Evolutionary conservation across 1,140 invertebrate genomes (phyloP).

Genomic region (Nephotettix cincticeps): DNA sequence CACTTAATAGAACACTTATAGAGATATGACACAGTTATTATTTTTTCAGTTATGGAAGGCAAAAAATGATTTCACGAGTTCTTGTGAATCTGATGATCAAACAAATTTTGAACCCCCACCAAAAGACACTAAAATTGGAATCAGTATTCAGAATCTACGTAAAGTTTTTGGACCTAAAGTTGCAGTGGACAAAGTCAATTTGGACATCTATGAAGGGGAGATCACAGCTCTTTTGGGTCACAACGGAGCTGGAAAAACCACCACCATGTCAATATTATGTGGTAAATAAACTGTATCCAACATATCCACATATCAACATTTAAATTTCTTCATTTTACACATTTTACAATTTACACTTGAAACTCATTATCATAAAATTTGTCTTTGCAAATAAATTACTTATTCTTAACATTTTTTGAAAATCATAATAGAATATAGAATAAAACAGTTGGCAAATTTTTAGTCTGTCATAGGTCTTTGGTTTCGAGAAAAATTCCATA

Average conservation of each 20-base stretch:
- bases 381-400: too few relatives aligned
- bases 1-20: too few relatives aligned
- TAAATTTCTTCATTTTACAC: too few relatives aligned
- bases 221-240: constrained; percentile 85
- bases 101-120: constrained; percentile 37
- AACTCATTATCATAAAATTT: too few relatives aligned
- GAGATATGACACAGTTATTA: too few relatives aligned
- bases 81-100: background rate
- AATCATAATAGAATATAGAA: too few relatives aligned
- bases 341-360: too few relatives aligned
- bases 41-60: background rate
- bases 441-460: too few relatives aligned
- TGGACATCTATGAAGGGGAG: constrained; percentile 57
- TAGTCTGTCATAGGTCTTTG: too few relatives aligned
- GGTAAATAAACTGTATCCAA: constrained; percentile 33
- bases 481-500: too few relatives aligned
- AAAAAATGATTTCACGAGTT: background rate
- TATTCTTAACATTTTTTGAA: too few relatives aligned
- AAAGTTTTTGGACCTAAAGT: constrained; percentile 35
- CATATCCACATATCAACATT: too few relatives aligned
- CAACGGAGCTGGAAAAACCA: constrained; percentile 89
- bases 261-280: constrained; percentile 59
- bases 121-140: constrained; percentile 31
- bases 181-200: constrained; percentile 30
- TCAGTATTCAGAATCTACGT: constrained; percentile 36